Percentiles rank a stretch among this genome's conserved stretches.
Conservation (phyloP, 2,113 vertebrate species). For the Raja brachyura region DNA sequence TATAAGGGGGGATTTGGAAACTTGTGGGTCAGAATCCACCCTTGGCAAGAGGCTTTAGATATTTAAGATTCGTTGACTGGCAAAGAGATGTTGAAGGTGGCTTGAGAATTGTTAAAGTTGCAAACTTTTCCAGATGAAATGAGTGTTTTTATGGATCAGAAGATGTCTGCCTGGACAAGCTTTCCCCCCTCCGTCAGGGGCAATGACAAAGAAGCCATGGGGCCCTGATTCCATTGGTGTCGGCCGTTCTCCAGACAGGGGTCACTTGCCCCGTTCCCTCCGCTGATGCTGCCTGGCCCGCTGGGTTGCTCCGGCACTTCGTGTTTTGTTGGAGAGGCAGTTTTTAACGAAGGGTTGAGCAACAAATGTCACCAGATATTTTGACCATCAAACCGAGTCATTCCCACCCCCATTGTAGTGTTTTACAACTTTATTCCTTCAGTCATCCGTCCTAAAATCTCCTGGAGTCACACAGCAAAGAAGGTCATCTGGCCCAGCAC, state of each 20-base stretch:
- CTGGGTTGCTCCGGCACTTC: too few relatives aligned
- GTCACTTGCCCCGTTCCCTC: not conserved
- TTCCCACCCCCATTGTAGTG: not conserved
- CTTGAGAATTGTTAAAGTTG: slow-evolving; percentile 30
- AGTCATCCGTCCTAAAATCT: not conserved
- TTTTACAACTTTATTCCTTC: not conserved
- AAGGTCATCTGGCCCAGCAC: not conserved
- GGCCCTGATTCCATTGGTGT: not conserved
- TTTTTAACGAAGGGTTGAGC: too few relatives aligned
- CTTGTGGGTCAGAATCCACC: not conserved
- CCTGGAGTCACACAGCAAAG: not conserved
- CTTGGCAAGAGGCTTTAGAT: slow-evolving; percentile 11
- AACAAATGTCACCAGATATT: too few relatives aligned
- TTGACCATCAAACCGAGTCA: not conserved
- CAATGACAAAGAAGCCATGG: not conserved
- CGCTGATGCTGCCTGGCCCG: too few relatives aligned
- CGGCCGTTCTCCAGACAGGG: not conserved
- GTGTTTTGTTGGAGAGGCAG: too few relatives aligned
- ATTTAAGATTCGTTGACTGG: slow-evolving; percentile 13
- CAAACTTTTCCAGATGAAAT: slow-evolving; percentile 15
- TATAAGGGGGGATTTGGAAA: not conserved
- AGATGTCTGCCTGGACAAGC: not conserved
- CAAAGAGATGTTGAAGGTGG: not conserved
- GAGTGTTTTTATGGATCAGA: not conserved
- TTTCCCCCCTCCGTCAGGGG: not conserved